Evolutionary conservation across 2,113 vertebrate species (phyloP).

Genomic region (Otus sunia): DNA sequence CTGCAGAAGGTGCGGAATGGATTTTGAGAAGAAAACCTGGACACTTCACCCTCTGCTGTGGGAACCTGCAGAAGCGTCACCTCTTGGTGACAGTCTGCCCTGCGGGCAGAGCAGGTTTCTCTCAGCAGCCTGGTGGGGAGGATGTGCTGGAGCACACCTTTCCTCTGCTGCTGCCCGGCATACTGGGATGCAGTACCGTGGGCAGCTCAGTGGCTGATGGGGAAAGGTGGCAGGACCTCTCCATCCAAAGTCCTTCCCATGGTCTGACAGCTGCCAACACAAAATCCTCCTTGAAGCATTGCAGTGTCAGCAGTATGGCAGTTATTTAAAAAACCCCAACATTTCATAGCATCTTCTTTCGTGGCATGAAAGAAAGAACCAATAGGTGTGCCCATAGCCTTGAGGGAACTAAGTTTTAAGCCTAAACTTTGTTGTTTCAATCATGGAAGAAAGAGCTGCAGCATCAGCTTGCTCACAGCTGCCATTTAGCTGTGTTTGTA

Average conservation of each 20-base stretch:
- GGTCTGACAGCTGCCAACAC: neutral
- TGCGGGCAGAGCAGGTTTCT: neutral
- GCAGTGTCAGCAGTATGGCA: neutral
- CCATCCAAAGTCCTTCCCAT: fast-evolving
- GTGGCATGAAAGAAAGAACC: neutral
- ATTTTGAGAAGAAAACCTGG: neutral
- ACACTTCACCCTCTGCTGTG: fast-evolving
- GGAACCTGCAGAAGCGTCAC: neutral
- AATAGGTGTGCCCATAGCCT: neutral
- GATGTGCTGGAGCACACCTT: neutral
- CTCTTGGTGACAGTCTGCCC: neutral
- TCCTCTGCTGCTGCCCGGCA: fast-evolving
- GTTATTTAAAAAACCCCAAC: neutral
- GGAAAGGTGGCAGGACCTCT: neutral
- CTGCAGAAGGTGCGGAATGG: neutral
- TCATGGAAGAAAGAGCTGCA: neutral
- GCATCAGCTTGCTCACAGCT: neutral
- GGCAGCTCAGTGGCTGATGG: fast-evolving
- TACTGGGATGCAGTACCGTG: neutral
- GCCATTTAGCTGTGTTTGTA: neutral
- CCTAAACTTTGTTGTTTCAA: neutral
- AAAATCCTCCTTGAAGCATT: neutral
- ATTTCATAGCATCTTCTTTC: neutral
- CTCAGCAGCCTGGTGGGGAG: neutral
- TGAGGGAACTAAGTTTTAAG: neutral